phyloP scores from a whole-genome alignment of 2,797 vertebrate genomes.

The Botia kubotai region DNA sequence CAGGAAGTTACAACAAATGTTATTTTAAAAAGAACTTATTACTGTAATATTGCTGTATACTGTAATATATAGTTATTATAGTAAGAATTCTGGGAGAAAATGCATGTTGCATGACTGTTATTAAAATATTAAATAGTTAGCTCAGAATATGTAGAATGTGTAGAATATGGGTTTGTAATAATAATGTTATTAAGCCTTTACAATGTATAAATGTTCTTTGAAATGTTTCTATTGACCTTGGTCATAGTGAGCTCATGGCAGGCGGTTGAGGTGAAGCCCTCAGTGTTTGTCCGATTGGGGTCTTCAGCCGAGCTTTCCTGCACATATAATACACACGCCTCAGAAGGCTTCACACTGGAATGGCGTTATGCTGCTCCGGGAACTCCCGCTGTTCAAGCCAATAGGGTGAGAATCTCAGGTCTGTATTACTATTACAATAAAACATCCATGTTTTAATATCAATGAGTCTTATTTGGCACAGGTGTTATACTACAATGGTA shows the following conservation, averaged over 20 bases:
- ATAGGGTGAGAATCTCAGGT: slow-evolving; percentile 45
- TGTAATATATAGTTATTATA: no score
- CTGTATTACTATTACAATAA: background rate
- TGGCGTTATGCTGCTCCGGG: slow-evolving; percentile 68
- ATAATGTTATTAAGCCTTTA: background rate
- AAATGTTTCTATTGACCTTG: background rate
- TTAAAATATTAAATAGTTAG: background rate
- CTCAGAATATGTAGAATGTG: background rate
- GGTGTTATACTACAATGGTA: slow-evolving; percentile 75
- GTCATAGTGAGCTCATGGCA: slow-evolving; percentile 24
- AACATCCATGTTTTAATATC: background rate
- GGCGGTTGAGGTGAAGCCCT: slow-evolving; percentile 54
- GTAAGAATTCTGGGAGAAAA: no score
- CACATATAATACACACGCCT: slow-evolving; percentile 68
- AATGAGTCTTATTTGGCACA: slow-evolving; percentile 44
- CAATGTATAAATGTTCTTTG: background rate
- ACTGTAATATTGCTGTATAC: no score
- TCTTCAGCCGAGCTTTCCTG: slow-evolving; percentile 65
- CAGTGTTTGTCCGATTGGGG: slow-evolving; percentile 64
- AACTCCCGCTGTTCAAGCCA: slow-evolving; percentile 44
- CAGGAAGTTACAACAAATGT: no score
- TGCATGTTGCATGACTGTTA: background rate
- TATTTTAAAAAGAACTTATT: no score
- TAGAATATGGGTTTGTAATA: background rate
- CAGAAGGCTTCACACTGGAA: slow-evolving; percentile 71